phyloP scores from a whole-genome alignment of 1,140 invertebrate species.

The Hyposmocoma kahamanoa region DNA sequence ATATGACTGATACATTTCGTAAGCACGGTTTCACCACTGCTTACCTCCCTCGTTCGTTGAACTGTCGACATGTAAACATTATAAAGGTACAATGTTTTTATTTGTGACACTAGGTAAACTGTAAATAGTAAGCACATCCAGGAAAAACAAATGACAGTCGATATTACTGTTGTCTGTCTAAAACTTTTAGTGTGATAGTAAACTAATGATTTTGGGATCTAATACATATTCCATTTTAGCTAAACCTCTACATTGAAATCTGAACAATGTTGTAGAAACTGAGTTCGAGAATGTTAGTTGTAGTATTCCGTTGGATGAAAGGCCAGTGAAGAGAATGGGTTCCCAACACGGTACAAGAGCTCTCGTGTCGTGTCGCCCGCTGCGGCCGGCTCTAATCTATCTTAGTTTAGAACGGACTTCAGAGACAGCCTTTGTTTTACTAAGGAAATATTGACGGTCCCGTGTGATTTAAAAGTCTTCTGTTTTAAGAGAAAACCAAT shows the following conservation, averaged over 20 bases:
- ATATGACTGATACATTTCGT: conserved; percentile 31
- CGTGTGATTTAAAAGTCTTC: conserved; percentile 60
- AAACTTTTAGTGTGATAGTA: too few species aligned
- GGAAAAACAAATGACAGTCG: too few species aligned
- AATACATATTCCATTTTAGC: neutral
- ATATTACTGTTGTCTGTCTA: too few species aligned
- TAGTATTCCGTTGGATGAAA: conserved; percentile 5
- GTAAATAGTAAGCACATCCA: too few species aligned
- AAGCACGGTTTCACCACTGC: conserved; percentile 18
- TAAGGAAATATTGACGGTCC: conserved; percentile 61
- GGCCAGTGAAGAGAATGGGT: conserved; percentile 22
- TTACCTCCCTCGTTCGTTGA: neutral
- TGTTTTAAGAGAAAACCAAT: conserved; percentile 68
- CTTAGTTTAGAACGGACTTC: conserved; percentile 47
- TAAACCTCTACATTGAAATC: conserved; percentile 1
- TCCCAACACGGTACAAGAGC: conserved; percentile 13
- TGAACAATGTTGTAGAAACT: conserved; percentile 4
- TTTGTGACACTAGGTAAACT: too few species aligned
- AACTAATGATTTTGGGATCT: too few species aligned
- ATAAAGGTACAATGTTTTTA: too few species aligned
- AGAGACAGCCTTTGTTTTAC: conserved; percentile 54
- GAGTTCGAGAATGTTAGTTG: neutral
- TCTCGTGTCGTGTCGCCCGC: conserved; percentile 27
- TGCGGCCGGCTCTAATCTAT: conserved; percentile 42
- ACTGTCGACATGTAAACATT: neutral